phyloP scores from a whole-genome alignment of 2,888 invertebrate genomes.

The Lycia hirtaria region DNA sequence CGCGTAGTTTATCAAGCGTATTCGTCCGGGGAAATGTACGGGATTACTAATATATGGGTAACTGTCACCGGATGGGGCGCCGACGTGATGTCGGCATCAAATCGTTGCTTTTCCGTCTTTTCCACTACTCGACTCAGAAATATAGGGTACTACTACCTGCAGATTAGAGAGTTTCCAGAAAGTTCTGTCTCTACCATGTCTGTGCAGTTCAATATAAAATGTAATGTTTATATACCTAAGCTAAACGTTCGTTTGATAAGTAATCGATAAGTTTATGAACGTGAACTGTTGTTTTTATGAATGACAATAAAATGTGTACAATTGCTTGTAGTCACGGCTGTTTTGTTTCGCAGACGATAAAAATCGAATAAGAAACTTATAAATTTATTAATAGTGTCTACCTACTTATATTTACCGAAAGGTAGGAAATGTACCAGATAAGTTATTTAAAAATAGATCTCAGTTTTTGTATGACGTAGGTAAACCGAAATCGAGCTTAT shows the following conservation, averaged over 20 bases:
- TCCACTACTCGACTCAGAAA: slow-evolving; percentile 39
- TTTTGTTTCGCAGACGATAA: slow-evolving; percentile 8
- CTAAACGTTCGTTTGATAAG: slow-evolving; percentile 11
- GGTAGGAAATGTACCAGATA: too few relatives aligned
- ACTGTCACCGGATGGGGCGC: slow-evolving; percentile 56
- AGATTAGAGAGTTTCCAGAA: slow-evolving; percentile 31
- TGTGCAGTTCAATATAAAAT: slow-evolving; percentile 2
- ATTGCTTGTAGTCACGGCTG: slow-evolving; percentile 15
- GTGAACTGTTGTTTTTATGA: slow-evolving; percentile 22
- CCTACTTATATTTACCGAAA: too few relatives aligned
- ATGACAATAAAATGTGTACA: slow-evolving; percentile 20
- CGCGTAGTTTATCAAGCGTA: slow-evolving; percentile 60
- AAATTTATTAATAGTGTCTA: too few relatives aligned
- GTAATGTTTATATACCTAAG: neutral
- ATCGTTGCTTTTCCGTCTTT: slow-evolving; percentile 58
- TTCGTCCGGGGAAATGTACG: slow-evolving; percentile 56
- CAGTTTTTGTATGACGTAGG: too few relatives aligned
- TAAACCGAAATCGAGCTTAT: too few relatives aligned
- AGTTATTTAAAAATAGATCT: too few relatives aligned
- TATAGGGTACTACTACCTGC: slow-evolving; percentile 16
- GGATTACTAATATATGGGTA: slow-evolving; percentile 54
- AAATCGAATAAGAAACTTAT: too few relatives aligned
- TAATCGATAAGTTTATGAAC: slow-evolving; percentile 16
- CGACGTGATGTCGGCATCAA: slow-evolving; percentile 39
- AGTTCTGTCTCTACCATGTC: slow-evolving; percentile 17